Evolutionary conservation across 2,113 vertebrate species (phyloP).

Genomic region (Zingel zingel): DNA sequence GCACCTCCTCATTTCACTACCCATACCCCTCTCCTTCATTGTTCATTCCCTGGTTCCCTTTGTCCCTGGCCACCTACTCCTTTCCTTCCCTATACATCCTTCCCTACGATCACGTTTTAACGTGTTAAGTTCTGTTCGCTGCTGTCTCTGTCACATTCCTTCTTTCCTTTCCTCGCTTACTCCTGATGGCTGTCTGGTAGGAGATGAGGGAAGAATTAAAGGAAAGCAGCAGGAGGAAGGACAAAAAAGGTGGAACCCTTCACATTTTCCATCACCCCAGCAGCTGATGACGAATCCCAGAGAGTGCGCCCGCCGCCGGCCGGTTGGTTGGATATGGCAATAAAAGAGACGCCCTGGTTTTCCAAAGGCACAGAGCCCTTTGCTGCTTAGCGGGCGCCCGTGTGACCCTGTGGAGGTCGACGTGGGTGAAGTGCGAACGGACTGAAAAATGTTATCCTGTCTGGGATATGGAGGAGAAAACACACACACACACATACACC

Average conservation of each 20-base stretch:
- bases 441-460: conserved; percentile 70
- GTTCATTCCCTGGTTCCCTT: neutral
- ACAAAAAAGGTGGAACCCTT: neutral
- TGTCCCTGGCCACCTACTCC: neutral
- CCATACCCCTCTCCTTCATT: no score
- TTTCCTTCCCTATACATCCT: neutral
- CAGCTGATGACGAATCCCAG: conserved; percentile 22
- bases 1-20: neutral
- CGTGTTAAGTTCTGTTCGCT: neutral
- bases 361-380: conserved; percentile 47
- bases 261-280: neutral
- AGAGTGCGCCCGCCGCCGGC: neutral
- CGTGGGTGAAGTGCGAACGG: neutral
- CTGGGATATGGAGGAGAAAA: conserved; percentile 7
- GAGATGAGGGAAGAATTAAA: neutral
- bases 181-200: no score
- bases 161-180: neutral
- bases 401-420: conserved; percentile 55
- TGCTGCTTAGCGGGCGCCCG: conserved; percentile 2
- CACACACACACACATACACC: conserved; percentile 23
- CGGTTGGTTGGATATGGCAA: neutral
- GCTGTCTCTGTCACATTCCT: neutral
- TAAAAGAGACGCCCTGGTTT: conserved; percentile 37
- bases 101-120: neutral
- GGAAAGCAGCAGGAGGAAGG: neutral